Percentiles rank a stretch among this genome's conserved stretches.
phyloP scores from a whole-genome alignment of 2,888 invertebrate genomes.

The Crocallis elinguaria region DNA sequence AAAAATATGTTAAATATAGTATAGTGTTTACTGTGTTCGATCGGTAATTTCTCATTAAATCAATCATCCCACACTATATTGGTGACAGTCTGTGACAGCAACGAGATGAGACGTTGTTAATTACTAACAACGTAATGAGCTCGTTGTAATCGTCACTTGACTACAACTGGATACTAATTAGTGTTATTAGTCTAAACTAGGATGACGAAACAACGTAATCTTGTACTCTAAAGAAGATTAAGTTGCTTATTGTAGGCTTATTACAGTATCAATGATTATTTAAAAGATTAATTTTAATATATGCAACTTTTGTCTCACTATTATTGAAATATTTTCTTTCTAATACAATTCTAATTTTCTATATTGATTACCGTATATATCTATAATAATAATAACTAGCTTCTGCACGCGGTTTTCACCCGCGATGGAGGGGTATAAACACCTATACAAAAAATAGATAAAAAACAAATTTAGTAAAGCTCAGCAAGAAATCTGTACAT shows the following conservation, averaged over 20 bases:
- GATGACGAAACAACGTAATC: no score
- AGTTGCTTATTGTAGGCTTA: no score
- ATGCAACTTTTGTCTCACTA: not conserved
- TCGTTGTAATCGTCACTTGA: not conserved
- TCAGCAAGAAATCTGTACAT: not conserved
- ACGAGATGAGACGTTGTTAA: not conserved
- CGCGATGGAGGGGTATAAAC: no score
- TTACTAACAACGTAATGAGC: not conserved
- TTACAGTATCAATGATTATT: no score
- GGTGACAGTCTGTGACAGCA: not conserved
- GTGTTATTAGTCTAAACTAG: no score
- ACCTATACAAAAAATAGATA: no score
- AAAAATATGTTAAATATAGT: not conserved
- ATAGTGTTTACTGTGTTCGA: not conserved
- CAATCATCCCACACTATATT: conserved; percentile 2
- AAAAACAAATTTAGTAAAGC: no score
- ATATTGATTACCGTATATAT: no score
- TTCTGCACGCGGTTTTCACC: no score
- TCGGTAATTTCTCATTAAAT: not conserved
- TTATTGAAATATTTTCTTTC: not conserved
- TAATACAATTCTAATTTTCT: not conserved
- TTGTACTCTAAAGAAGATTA: no score
- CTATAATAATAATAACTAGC: no score
- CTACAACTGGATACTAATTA: not conserved
- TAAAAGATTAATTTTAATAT: no score